Evolutionary conservation across 2,888 invertebrate species (phyloP).

Genomic region (Tipula confusa): DNA sequence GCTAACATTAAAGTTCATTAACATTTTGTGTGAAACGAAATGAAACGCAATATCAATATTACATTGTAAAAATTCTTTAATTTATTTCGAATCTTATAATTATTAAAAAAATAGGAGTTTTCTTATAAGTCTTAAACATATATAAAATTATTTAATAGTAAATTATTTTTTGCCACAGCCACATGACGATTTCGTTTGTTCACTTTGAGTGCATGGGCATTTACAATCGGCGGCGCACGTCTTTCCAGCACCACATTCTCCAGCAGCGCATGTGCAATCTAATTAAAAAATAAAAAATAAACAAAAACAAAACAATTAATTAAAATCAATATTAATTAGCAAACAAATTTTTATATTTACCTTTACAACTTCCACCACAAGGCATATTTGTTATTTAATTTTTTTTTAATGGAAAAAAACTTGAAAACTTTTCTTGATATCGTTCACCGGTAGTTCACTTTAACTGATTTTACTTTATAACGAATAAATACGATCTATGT

Average conservation of each 20-base stretch:
- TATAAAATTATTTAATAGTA: neutral
- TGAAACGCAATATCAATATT: neutral
- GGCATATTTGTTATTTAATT: neutral
- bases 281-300: neutral
- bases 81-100: neutral
- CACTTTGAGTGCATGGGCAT: neutral
- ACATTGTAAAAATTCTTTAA: neutral
- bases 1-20: neutral
- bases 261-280: neutral
- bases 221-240: neutral
- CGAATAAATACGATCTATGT: neutral
- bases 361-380: conserved; percentile 12
- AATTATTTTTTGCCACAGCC: neutral
- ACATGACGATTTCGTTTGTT: neutral
- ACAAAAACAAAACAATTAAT: neutral
- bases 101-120: neutral
- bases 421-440: neutral
- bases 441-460: neutral
- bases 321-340: neutral
- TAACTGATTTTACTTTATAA: conserved; percentile 12
- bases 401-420: neutral
- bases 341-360: neutral
- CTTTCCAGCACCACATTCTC: neutral
- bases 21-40: neutral
- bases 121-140: neutral